Evolutionary conservation across 2,113 vertebrate genomes (phyloP).

Genomic region (Mormyrus iriodes): DNA sequence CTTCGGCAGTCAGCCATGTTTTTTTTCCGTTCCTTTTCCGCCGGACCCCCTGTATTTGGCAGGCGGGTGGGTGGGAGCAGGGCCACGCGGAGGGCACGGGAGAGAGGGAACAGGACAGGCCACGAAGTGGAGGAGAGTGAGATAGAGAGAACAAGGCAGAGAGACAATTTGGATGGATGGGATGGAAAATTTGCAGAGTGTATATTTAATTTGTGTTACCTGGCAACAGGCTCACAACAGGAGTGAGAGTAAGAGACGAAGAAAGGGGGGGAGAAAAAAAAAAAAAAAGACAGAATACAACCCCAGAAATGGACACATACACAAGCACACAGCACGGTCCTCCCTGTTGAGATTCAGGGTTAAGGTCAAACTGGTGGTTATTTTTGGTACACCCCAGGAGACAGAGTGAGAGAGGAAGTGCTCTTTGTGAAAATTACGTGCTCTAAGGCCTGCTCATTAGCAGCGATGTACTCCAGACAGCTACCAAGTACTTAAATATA

Average conservation of each 20-base stretch:
- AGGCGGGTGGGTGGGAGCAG: conserved; percentile 33
- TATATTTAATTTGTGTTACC: conserved; percentile 68
- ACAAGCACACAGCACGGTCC: background rate
- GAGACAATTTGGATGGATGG: conserved; percentile 52
- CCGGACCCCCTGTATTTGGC: conserved; percentile 48
- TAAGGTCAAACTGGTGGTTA: conserved; percentile 14
- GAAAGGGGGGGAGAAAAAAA: conserved; percentile 41
- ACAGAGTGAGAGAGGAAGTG: background rate
- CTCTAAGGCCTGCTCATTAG: background rate
- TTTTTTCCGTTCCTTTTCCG: conserved; percentile 67
- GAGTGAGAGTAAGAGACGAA: conserved; percentile 44
- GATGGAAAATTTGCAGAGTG: conserved; percentile 63
- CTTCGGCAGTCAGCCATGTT: background rate
- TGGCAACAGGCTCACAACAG: conserved; percentile 60
- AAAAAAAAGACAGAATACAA: conserved; percentile 33
- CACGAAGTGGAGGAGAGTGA: background rate
- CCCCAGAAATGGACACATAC: background rate
- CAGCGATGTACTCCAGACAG: background rate
- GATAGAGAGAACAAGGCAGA: background rate
- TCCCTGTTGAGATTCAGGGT: background rate
- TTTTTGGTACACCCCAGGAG: conserved; percentile 17
- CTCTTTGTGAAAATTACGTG: background rate
- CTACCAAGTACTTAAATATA: background rate
- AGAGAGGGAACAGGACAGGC: background rate
- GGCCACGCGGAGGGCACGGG: background rate